These are phyloP conservation scores for Atta cephalotes DNA, from an alignment of 1,140 invertebrate genomes.

Conservation along the genomic window DNA sequence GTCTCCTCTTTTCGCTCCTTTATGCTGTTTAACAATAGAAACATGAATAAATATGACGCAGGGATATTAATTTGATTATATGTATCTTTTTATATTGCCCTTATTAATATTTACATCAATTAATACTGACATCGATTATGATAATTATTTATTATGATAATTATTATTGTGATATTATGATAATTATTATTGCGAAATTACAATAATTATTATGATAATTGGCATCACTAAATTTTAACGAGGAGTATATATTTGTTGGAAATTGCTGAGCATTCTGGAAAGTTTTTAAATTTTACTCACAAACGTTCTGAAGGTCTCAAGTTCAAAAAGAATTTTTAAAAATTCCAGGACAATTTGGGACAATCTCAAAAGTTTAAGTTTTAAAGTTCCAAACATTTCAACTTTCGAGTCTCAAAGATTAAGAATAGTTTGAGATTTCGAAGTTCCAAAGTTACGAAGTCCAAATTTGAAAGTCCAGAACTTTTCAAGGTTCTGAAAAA, in stretches of 20 bases:
- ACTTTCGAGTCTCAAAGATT: not conserved
- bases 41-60: slow-evolving; percentile 27
- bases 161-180: no score
- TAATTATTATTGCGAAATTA: no score
- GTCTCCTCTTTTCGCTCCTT: not conserved
- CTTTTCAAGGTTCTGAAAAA: not conserved
- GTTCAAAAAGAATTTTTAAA: not conserved
- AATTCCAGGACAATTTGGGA: not conserved
- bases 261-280: not conserved
- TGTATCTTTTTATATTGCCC: not conserved
- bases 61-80: slow-evolving; percentile 16
- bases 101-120: slow-evolving; percentile 7
- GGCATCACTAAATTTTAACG: not conserved
- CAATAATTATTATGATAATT: not conserved
- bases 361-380: not conserved
- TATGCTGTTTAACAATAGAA: slow-evolving; percentile 14
- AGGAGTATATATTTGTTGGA: not conserved
- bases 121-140: not conserved
- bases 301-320: not conserved
- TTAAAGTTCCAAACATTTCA: not conserved
- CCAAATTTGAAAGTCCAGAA: not conserved
- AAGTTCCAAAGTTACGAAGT: not conserved
- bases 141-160: no score
- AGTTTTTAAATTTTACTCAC: not conserved
- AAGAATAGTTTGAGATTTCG: not conserved